These are phyloP conservation scores for Danio aesculapii DNA, from an alignment of 2,797 vertebrate species.

Conservation along the genomic window DNA sequence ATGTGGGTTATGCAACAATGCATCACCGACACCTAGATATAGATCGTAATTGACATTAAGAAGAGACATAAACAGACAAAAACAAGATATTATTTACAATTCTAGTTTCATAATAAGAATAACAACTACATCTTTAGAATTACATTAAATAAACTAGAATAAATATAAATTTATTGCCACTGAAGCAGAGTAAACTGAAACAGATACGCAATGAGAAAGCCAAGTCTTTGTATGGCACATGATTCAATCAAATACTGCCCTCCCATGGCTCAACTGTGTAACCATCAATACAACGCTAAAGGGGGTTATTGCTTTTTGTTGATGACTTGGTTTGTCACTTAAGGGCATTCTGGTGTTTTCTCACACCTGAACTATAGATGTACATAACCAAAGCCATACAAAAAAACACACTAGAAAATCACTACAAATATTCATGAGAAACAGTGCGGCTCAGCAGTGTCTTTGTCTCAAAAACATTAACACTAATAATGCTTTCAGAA, in stretches of 20 bases:
- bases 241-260: constrained; percentile 77
- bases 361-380: neutral
- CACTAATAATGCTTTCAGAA: neutral
- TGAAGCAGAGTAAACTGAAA: neutral
- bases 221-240: constrained; percentile 31
- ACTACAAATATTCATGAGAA: neutral
- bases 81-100: too few species aligned
- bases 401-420: neutral
- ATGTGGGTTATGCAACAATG: too few species aligned
- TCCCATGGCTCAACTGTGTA: constrained; percentile 69
- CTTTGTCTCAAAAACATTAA: neutral
- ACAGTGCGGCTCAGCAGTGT: neutral
- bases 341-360: neutral
- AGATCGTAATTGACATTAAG: too few species aligned
- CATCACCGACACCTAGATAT: too few species aligned
- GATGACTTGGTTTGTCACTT: constrained; percentile 1
- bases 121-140: too few species aligned
- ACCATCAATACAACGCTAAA: constrained; percentile 61
- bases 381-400: neutral
- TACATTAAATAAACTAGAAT: neutral
- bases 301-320: constrained; percentile 18
- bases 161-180: neutral
- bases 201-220: constrained; percentile 5
- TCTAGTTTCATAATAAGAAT: too few species aligned
- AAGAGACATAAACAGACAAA: too few species aligned